These are phyloP conservation scores for Crambe crambe DNA, from an alignment of 37 sponge, comb jelly and placozoan genomes.

Conservation along the genomic window DNA sequence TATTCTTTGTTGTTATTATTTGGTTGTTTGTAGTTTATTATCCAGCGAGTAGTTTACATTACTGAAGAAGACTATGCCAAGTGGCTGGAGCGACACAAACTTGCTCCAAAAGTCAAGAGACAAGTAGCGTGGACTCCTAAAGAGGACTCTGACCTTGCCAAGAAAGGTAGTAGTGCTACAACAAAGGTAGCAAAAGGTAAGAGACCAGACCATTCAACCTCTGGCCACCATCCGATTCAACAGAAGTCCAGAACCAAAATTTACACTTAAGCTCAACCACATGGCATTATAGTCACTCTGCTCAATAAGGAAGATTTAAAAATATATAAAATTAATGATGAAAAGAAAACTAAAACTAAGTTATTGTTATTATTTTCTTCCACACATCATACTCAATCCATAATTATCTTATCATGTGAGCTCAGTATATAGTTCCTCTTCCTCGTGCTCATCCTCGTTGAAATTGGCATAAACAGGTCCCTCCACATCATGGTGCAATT, in stretches of 20 bases:
- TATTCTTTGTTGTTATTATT: background rate
- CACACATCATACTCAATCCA: conserved; percentile 2
- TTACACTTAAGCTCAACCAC: too few species aligned
- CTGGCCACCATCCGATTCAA: too few species aligned
- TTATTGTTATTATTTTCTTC: background rate
- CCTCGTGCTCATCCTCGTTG: background rate
- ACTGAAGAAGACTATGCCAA: conserved; percentile 44
- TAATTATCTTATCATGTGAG: background rate
- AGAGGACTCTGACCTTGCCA: too few species aligned
- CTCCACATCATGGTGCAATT: background rate
- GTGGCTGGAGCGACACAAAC: conserved; percentile 37
- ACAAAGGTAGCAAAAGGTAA: too few species aligned
- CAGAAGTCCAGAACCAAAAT: too few species aligned
- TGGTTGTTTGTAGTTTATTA: conserved; percentile 26
- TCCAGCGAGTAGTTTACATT: conserved; percentile 47
- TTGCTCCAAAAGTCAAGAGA: background rate
- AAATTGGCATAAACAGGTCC: conserved; percentile 5
- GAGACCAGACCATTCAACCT: too few species aligned
- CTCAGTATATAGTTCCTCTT: conserved; percentile 1
- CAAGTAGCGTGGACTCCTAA: too few species aligned
- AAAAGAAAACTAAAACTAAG: background rate
- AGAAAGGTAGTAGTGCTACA: background rate
- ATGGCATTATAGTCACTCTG: too few species aligned
- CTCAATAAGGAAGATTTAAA: too few species aligned
- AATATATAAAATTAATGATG: too few species aligned